Evolutionary conservation across 2,888 invertebrate species (phyloP).

Genomic region (Papilio protenor): DNA sequence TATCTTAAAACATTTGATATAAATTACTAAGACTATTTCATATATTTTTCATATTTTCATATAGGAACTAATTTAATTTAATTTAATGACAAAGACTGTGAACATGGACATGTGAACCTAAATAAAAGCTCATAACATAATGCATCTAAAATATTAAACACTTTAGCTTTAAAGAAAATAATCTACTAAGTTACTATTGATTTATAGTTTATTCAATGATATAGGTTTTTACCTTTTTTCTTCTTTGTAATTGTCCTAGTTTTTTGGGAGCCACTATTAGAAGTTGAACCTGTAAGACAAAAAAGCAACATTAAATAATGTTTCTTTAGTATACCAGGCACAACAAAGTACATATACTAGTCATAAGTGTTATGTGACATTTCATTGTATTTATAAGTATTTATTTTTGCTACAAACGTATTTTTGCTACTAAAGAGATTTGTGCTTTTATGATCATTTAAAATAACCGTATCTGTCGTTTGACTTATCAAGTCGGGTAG

Average conservation of each 20-base stretch:
- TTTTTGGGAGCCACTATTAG: slow-evolving; percentile 1
- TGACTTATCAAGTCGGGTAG: background rate
- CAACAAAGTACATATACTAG: background rate
- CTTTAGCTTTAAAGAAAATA: too few relatives aligned
- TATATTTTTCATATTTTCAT: too few relatives aligned
- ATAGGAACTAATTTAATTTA: too few relatives aligned
- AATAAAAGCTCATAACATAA: too few relatives aligned
- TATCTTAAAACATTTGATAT: background rate
- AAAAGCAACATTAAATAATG: background rate
- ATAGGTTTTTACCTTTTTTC: background rate
- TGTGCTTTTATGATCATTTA: background rate
- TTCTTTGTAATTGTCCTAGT: background rate
- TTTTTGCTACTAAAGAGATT: background rate
- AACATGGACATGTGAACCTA: too few relatives aligned
- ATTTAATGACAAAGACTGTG: too few relatives aligned
- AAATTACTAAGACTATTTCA: too few relatives aligned
- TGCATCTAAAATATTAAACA: too few relatives aligned
- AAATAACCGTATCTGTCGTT: background rate
- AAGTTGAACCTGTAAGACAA: background rate
- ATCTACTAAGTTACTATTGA: too few relatives aligned
- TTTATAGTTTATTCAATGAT: background rate
- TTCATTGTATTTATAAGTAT: background rate
- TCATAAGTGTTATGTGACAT: background rate
- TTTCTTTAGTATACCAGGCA: too few relatives aligned
- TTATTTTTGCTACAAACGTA: background rate